Conservation (phyloP, 1,140 invertebrate genomes). For the Schlechtendalia chinensis region DNA sequence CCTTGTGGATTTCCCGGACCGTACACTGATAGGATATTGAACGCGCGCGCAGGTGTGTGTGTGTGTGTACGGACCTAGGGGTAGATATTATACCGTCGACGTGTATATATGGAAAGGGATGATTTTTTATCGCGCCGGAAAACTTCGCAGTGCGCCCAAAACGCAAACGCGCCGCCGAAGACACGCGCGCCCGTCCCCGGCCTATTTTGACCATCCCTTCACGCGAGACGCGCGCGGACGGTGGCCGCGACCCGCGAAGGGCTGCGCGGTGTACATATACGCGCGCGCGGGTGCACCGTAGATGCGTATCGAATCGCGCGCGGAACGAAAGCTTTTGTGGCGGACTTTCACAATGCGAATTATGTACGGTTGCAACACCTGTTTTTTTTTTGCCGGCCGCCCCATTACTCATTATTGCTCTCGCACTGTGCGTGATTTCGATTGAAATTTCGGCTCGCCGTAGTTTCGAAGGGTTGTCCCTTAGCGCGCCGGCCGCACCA, state of each 20-base stretch:
- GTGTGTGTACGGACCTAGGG: neutral
- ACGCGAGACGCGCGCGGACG: neutral
- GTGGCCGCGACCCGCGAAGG: neutral
- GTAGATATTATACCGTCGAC: no score
- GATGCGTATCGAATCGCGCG: constrained; percentile 38
- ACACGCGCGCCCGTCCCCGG: neutral
- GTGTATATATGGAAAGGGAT: neutral
- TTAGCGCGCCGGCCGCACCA: no score
- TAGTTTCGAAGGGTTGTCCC: neutral
- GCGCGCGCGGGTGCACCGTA: no score
- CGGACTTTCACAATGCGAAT: constrained; percentile 44
- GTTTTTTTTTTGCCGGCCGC: neutral
- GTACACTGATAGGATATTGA: constrained; percentile 46
- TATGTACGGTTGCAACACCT: constrained; percentile 46
- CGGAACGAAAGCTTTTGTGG: constrained; percentile 48
- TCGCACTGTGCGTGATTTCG: neutral
- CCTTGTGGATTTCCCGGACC: constrained; percentile 22
- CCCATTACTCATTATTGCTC: neutral
- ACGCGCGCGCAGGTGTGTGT: neutral
- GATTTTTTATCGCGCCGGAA: neutral
- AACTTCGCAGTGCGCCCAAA: neutral
- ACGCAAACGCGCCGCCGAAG: neutral
- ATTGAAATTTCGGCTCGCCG: constrained; percentile 25
- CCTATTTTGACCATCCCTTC: neutral
- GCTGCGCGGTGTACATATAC: neutral